phyloP scores from a whole-genome alignment of 2,888 invertebrate genomes.

The Leucophenga montana region DNA sequence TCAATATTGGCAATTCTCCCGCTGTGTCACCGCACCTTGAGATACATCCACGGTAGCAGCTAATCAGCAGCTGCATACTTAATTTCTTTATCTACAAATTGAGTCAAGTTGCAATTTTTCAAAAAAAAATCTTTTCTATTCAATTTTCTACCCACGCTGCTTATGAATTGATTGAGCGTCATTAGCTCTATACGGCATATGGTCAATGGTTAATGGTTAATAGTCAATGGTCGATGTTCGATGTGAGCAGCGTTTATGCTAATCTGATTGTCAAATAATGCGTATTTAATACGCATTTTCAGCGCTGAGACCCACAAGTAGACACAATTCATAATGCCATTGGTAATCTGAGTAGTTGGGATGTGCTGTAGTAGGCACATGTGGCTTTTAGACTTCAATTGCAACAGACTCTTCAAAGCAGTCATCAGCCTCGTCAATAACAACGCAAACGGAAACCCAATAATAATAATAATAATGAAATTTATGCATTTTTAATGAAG shows the following conservation, averaged over 20 bases:
- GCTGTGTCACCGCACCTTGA: too few relatives aligned
- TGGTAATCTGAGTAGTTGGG: slow-evolving; percentile 1
- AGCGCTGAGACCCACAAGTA: background rate
- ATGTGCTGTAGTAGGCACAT: background rate
- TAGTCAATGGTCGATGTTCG: background rate
- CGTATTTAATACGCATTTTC: slow-evolving; percentile 6
- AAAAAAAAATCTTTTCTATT: background rate
- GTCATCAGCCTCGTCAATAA: too few relatives aligned
- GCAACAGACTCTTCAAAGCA: background rate
- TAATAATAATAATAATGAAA: slow-evolving; percentile 11
- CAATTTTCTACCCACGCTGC: background rate
- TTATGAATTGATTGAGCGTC: background rate
- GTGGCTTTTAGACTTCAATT: background rate
- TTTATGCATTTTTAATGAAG: slow-evolving; percentile 41
- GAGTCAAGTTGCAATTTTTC: slow-evolving; percentile 10
- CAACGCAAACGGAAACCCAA: slow-evolving; percentile 14
- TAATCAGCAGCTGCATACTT: slow-evolving; percentile 15
- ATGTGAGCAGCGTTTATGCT: background rate
- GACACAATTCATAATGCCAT: background rate
- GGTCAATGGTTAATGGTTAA: too few relatives aligned
- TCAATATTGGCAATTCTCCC: background rate
- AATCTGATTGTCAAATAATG: slow-evolving; percentile 13
- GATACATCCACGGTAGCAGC: background rate
- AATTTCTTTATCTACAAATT: slow-evolving; percentile 19
- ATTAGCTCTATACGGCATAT: too few relatives aligned